phyloP scores from a whole-genome alignment of 2,113 vertebrate genomes.

The Tenebrosternarchus preto region DNA sequence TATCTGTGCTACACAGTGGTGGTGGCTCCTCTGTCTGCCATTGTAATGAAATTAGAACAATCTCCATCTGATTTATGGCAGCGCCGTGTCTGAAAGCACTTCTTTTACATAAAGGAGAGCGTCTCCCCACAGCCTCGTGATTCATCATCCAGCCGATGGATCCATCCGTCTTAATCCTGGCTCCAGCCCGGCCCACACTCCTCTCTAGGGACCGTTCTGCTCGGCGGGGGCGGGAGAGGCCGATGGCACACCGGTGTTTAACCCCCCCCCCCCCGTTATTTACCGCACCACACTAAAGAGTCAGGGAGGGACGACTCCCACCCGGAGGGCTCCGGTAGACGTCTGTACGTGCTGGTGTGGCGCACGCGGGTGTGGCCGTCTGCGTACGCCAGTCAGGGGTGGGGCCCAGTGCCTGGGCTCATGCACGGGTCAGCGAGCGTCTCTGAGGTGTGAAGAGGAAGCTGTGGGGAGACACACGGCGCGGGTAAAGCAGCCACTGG shows the following conservation, averaged over 20 bases:
- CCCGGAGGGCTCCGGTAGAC: neutral
- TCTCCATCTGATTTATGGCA: slow-evolving; percentile 72
- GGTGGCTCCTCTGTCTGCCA: slow-evolving; percentile 56
- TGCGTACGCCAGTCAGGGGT: too few relatives aligned
- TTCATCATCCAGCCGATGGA: slow-evolving; percentile 69
- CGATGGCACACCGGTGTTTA: slow-evolving; percentile 37
- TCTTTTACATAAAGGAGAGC: slow-evolving; percentile 72
- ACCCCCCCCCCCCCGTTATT: slow-evolving; percentile 51
- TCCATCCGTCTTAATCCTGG: slow-evolving; percentile 69
- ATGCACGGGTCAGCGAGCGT: slow-evolving; percentile 6
- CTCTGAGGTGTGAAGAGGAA: slow-evolving; percentile 35
- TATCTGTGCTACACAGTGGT: slow-evolving; percentile 31
- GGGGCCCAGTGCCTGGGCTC: too few relatives aligned
- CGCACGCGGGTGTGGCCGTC: too few relatives aligned
- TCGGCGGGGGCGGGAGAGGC: neutral
- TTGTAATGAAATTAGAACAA: slow-evolving; percentile 66
- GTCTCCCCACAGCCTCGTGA: slow-evolving; percentile 57
- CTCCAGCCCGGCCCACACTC: slow-evolving; percentile 54
- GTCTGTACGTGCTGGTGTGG: too few relatives aligned
- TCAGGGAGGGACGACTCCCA: neutral
- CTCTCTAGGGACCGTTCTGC: too few relatives aligned
- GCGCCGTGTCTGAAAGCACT: slow-evolving; percentile 64
- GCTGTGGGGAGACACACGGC: slow-evolving; percentile 21
- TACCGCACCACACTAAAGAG: slow-evolving; percentile 36
- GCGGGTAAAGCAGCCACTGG: slow-evolving; percentile 18